Evolutionary conservation across 2,888 invertebrate genomes (phyloP).

Genomic region (Pollenia angustigena): DNA sequence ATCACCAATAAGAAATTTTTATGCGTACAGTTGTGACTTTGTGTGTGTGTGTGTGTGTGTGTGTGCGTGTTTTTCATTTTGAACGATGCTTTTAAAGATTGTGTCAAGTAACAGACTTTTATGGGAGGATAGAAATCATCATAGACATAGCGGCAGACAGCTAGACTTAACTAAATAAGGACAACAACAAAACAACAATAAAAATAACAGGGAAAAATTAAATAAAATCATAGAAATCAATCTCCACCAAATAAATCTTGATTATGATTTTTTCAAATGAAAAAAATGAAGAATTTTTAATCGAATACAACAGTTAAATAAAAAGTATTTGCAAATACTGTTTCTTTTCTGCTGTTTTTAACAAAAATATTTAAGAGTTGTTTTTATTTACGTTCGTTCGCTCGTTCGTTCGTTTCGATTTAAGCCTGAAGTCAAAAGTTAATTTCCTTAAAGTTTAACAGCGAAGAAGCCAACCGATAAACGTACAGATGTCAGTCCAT

Average conservation of each 20-base stretch:
- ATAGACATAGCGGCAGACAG: conserved; percentile 73
- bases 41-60: neutral
- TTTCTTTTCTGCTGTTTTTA: neutral
- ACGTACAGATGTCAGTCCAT: conserved; percentile 62
- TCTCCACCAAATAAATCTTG: conserved; percentile 71
- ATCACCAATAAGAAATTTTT: conserved; percentile 67
- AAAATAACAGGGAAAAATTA: conserved; percentile 36
- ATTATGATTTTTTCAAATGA: conserved; percentile 66
- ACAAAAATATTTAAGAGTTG: neutral
- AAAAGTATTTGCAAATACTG: conserved; percentile 48
- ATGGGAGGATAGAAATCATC: conserved; percentile 72
- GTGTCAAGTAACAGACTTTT: conserved; percentile 72
- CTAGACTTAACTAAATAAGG: conserved; percentile 70
- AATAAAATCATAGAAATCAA: conserved; percentile 71
- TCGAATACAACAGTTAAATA: conserved; percentile 57
- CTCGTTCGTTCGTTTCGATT: conserved; percentile 11
- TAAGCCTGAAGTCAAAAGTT: conserved; percentile 65
- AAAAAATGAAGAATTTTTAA: conserved; percentile 42
- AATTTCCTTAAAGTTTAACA: conserved; percentile 60
- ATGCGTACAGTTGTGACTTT: conserved; percentile 61
- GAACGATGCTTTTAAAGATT: conserved; percentile 71
- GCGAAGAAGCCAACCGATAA: neutral
- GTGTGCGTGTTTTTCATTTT: neutral
- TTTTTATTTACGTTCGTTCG: neutral
- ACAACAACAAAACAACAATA: conserved; percentile 38